phyloP scores from a whole-genome alignment of 2,113 vertebrate genomes.

The Telmatochromis brachygnathus region DNA sequence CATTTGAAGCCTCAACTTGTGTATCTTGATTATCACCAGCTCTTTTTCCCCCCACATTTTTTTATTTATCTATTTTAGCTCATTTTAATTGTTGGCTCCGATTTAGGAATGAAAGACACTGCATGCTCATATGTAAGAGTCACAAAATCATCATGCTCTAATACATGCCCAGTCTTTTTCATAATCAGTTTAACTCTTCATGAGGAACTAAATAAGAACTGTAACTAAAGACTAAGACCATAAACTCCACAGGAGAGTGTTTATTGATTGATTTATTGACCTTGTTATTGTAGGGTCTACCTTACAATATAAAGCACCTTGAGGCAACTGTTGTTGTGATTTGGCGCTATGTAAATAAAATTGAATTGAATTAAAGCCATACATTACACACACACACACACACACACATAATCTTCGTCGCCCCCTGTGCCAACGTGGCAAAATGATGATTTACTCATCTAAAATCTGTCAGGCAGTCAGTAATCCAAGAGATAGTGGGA shows the following conservation, averaged over 20 bases:
- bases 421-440: accelerated
- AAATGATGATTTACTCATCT: not conserved
- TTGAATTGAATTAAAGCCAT: not conserved
- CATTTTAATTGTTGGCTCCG: not conserved
- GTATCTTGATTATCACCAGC: not conserved
- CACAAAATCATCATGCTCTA: accelerated
- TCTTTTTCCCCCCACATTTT: accelerated
- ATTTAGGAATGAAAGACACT: accelerated
- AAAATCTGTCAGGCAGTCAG: not conserved
- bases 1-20: not conserved
- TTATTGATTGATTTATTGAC: not conserved
- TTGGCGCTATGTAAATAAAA: not conserved
- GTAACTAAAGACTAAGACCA: not conserved
- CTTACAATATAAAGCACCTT: not conserved
- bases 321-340: not conserved
- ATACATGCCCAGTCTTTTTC: not conserved
- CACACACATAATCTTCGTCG: not conserved
- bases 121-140: not conserved
- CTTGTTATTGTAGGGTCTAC: not conserved
- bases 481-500: not conserved
- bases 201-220: not conserved
- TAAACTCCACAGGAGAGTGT: accelerated
- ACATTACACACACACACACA: not conserved
- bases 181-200: not conserved
- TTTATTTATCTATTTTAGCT: not conserved